Evolutionary conservation across 2,113 vertebrate genomes (phyloP), one percentile per base, ranked within the genome.

Genomic region (Pleuronectes platessa): DNA sequence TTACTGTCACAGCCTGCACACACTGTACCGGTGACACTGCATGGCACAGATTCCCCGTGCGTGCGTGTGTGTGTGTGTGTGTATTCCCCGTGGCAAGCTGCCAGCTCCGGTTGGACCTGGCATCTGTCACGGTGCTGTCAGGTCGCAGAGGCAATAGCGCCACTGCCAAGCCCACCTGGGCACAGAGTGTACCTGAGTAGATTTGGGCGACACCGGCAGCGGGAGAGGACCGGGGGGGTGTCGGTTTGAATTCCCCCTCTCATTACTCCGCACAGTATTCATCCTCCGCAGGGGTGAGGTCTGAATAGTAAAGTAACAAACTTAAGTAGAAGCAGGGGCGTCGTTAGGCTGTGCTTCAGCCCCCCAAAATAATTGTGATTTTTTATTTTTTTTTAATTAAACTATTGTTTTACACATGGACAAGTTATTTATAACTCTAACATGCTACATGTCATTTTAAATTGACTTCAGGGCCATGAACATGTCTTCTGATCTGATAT

Each of bases 71-170:
- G 69, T 49, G 42, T 61, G 76, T 66, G 67, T 71, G 56, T 76
- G 40, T 40, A 56, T 75, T 85, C 79, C 81, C 74, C 0, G 17
- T 79, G 76, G 82, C 85, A 60, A 70, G 23, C 61, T 80, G 87
- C 88, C 90, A 85, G 67, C 71, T 87, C 87, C 23, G 58, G 80
- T 90, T 84, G 83, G 85, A 76, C 82, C 47, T 35, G 79, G 81
- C 85, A 88, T 91, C 84, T 81, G 82, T 92, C 86, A 86, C 3
- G 24, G 75, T 21, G 72, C 76, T 76, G 82, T 84, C 71, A 76
- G 85, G 88, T 82, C 74, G 45, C 74, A 74, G 62, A 86, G 74
- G 83, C 87, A 89, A 86, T 87, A 92, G 82, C 20, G 51, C 76
- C 82, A 23, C 61, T 68, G 66, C 84, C 88, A 74, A 70, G 62